Evolutionary conservation across 2,113 vertebrate genomes (phyloP), one percentile per base, ranked within the genome.

Genomic region (Podiceps cristatus): DNA sequence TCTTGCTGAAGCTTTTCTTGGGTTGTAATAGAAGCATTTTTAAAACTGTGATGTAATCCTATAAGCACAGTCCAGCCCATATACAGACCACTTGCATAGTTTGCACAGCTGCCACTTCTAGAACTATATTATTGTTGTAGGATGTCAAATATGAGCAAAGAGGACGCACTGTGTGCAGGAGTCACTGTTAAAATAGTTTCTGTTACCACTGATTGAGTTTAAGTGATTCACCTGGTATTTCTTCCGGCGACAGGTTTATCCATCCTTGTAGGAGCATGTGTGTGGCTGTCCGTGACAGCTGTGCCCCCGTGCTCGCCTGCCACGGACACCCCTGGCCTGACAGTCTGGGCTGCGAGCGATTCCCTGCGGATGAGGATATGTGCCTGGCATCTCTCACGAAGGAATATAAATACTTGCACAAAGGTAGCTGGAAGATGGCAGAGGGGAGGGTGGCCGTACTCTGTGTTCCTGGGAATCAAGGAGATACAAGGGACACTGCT

Each of bases 191-290:
- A 25, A 47, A 3, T 29, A 35, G 18, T 62, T 86, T 60, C 35
- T 69, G 58, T 55, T 66, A 10, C 13, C 44, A 33, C 29, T 7
- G 33, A 62, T 19, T 27, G 62, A 63, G 33, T 60, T n/a, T 31
- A 42, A 59, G n/a, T 91, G 59, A 84, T 58, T 53, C 17, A 63
- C n/a, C 55, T 18, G 72, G 18, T 71, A 11, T 82, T 84, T 92
- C 75, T 29, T 55, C 37, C 0, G 2, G 7, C 62, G 80, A 28
- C 97, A 99, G 99, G 73, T 99, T 99, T 58, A 99, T 99, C 93
- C 99, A 98, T 90, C 99, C 99, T 3, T 99, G 99, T 19, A 98
- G 98, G 37, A 99, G 99, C 18, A 97, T 99, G 97, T 99, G 99
- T 66, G 75, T 90, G 73, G 98, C 98, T 2, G 99, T 99, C 45